Base-by-base conservation (phyloP, 2,888 invertebrate species). In the Erebia aethiops region DNA sequence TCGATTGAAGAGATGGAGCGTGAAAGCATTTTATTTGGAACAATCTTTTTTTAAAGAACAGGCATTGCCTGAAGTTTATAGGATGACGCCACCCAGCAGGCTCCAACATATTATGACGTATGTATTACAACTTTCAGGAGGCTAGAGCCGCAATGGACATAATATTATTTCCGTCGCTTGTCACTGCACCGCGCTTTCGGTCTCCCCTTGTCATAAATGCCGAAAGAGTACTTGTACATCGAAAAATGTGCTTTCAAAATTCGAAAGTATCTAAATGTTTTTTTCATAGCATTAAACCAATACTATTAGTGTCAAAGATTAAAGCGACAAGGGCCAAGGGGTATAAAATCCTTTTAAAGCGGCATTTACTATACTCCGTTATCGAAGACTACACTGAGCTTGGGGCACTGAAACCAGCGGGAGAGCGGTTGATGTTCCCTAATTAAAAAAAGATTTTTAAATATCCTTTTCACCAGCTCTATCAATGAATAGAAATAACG, bases 271-370 rank as follows among this genome's bases (percentile, higher is more conserved):
- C 65, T 66, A 18, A 61, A 69, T 51, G 63, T 41, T 69, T 67
- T 21, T 5, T 63, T 35, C 43, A 61, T 70, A 67, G 65, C 61
- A 71, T 68, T 67, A 65, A 82, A 81, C 80, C 81, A 65, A 73
- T 72, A 82, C 82, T 82, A 82, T 80, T 78, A 77, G 76, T 74
- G 70, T 78, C 79, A 78, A 74, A 77, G 72, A 75, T 78, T 71
- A 70, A 46, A 66, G 54, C 61, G 71, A 71, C 71, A 70, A 62
- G 69, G 72, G 69, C 52, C 71, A 74, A 70, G 66, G 70, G 74
- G 70, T 68, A 68, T 70, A 70, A 70, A 74, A 77, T 75, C 74
- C 77, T 75, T 76, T 78, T 73, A 77, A 74, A 76, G 74, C 74
- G 75, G 75, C 73, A 71, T 67, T 67, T 52, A 67, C 75, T 72